Evolutionary conservation across 2,113 vertebrate genomes (phyloP), one percentile per base, ranked within the genome.

Genomic region (Peromyscus californicus): DNA sequence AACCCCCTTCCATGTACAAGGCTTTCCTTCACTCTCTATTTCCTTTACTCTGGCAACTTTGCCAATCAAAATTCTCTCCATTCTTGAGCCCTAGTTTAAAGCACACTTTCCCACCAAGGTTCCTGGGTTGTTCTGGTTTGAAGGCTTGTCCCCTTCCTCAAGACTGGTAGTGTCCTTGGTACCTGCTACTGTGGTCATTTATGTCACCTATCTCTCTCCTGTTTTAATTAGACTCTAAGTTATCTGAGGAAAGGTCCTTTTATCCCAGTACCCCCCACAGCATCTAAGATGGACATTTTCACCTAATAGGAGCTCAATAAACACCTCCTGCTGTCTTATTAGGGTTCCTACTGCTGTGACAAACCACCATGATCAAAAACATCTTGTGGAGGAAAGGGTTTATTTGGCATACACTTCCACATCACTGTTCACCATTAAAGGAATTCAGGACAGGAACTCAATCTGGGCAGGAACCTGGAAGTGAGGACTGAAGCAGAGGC

Each of bases 291-390:
- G 88, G 59, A 13, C 54, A 42, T 93, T 74, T 75, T 36, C 7
- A 7, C 95, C n/a, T 95, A 36, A 80, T 11, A 29, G 89, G 80
- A 84, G 57, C 51, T 61, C 39, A n/a, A 7, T 22, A 75, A 90
- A 65, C 91, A 85, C 92, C 94, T 96, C 91, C 57, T 63, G 57
- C 39, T 42, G 22, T 63, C n/a, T 84, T 42, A n/a, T 59, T n/a
- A 29, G n/a, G 22, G n/a, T 29, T 61, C 36, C 21, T 63, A 29
- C 26, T 63, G 82, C 57, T 42, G 39, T 29, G n/a, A 29, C 42
- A 8, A 63, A 42, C 42, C 82, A 42, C 21, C 3, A 5, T 39
- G 80, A 42, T 57, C 57, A 42, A 29, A 63, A 17, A 5, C 82
- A 63, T 63, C 82, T 42, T 4, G 21, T n/a, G 24, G 13, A 61